Base-by-base conservation (phyloP, 2,113 vertebrate species). In the Pygoscelis adeliae region DNA sequence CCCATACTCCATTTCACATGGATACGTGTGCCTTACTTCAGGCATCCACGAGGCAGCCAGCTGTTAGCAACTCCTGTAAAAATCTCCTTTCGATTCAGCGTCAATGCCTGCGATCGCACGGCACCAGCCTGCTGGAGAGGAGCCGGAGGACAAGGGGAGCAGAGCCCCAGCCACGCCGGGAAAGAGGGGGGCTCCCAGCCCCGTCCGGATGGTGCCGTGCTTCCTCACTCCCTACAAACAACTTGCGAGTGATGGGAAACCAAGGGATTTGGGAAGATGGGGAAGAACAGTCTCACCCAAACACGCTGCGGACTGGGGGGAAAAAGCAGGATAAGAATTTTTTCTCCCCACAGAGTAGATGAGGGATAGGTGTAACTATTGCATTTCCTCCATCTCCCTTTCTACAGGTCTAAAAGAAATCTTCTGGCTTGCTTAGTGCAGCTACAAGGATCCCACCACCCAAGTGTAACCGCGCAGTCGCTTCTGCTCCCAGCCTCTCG, bases 381-480 rank as follows among this genome's bases (percentile, higher is more conserved):
- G 59, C 11, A 2, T n/a, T 22, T 6, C 67, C 47, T 40, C 47
- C 77, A 34, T 2, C 73, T 30, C 42, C 56, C 38, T 56, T 44
- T 13, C 22, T 16, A 15, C 0, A 13, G 50, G 9, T 13, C 21
- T n/a, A 38, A 19, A 26, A 15, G 3, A 30, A 73, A 58, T 1
- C 63, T 44, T 14, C 58, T 6, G 32, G 2, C 83, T 15, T 1
- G 53, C 27, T 18, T 4, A 1, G 23, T 0, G 7, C 3, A 0
- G 62, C 38, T 36, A 4, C 25, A 12, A 25, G 36, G n/a, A 58
- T 6, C 19, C 17, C 50, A 15, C 22, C n/a, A 44, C 34, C 6
- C 7, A 0, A 17, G 52, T 0, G 0, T 0, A 32, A 47, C 46
- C 25, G 1, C 18, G 2, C 2, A 2, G 44, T 8, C 5, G 0